These are phyloP conservation scores for Erpetoichthys calabaricus DNA, from an alignment of 2,797 vertebrate genomes.

Conservation along the genomic window DNA sequence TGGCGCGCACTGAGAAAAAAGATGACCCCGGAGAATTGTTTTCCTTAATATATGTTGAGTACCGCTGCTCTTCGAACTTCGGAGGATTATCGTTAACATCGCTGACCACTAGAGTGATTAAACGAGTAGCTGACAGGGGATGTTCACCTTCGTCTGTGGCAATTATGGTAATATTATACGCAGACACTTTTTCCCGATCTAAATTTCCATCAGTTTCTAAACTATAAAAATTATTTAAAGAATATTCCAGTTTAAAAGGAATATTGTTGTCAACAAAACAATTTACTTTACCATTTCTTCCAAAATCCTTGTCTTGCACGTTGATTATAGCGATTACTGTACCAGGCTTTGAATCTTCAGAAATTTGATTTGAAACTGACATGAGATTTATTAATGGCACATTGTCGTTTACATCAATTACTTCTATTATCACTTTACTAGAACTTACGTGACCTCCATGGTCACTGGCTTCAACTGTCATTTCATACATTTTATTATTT, in stretches of 20 bases:
- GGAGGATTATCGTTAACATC: constrained; percentile 91
- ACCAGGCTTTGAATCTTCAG: constrained; percentile 70
- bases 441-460: constrained; percentile 32
- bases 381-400: constrained; percentile 77
- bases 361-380: constrained; percentile 75
- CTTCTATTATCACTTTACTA: constrained; percentile 83
- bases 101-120: constrained; percentile 70
- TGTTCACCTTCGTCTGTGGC: constrained; percentile 71
- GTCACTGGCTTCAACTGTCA: constrained; percentile 51
- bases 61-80: constrained; percentile 67
- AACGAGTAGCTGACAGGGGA: constrained; percentile 73
- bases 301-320: constrained; percentile 80
- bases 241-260: constrained; percentile 75
- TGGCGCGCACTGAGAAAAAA: constrained; percentile 70
- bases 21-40: constrained; percentile 71
- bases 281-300: constrained; percentile 70
- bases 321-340: constrained; percentile 86
- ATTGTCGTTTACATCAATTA: constrained; percentile 87
- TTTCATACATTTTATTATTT: constrained; percentile 31
- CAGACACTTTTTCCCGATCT: constrained; percentile 69
- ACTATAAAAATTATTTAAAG: constrained; percentile 83
- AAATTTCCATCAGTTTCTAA: constrained; percentile 74
- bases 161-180: constrained; percentile 78
- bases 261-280: constrained; percentile 64
- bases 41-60: constrained; percentile 79